Conservation (phyloP, 1,140 invertebrate species). For the Sipha flava region DNA sequence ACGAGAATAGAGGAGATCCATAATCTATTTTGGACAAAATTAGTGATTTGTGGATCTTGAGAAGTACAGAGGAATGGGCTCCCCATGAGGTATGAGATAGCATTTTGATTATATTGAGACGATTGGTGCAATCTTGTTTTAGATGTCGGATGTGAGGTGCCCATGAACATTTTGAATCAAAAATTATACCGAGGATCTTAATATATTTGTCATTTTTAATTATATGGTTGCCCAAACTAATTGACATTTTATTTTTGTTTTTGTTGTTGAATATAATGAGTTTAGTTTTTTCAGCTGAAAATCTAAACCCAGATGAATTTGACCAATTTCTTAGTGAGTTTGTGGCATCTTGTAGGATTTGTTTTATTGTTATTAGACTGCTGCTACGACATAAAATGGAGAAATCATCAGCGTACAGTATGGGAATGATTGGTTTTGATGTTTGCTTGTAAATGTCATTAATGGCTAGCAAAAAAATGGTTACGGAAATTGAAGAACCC, state of each 20-base stretch:
- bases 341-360: too few species aligned
- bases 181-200: background rate
- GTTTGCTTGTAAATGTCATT: background rate
- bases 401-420: background rate
- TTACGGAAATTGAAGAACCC: background rate
- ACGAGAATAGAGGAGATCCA: too few species aligned
- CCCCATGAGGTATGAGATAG: background rate
- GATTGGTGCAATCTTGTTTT: background rate
- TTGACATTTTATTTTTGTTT: slow-evolving; percentile 1
- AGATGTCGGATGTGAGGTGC: background rate
- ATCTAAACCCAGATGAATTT: too few species aligned
- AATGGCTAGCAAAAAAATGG: slow-evolving; percentile 9
- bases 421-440: background rate
- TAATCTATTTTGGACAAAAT: background rate
- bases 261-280: background rate
- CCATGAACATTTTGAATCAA: background rate
- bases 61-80: background rate
- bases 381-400: too few species aligned
- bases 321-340: too few species aligned
- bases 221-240: background rate
- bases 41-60: background rate
- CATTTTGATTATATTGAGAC: background rate
- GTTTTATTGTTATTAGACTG: too few species aligned
- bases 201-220: background rate
- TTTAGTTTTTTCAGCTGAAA: too few species aligned